Conservation (phyloP, 1,140 invertebrate genomes). For the Zaprionus nigranus region DNA sequence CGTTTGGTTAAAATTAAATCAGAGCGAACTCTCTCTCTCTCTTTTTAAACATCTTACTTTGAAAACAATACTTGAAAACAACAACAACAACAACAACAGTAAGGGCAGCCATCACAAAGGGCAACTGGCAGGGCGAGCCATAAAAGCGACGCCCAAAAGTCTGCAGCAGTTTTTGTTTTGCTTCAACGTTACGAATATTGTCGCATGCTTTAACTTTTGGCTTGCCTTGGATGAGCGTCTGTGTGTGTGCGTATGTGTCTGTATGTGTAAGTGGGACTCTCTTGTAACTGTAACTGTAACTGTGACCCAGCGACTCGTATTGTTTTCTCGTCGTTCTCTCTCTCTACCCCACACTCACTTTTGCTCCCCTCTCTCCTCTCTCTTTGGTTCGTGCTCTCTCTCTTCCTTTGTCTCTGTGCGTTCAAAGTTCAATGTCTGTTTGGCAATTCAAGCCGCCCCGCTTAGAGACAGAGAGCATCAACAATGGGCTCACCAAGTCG, state of each 20-base stretch:
- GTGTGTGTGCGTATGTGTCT: constrained; percentile 1
- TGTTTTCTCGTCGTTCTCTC: constrained; percentile 52
- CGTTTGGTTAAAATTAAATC: constrained; percentile 81
- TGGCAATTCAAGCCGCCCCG: constrained; percentile 59
- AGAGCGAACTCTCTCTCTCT: constrained; percentile 53
- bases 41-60: constrained; percentile 76
- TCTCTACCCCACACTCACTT: not conserved
- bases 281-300: constrained; percentile 31
- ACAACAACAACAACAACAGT: constrained; percentile 33
- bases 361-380: not conserved
- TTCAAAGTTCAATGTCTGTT: constrained; percentile 76
- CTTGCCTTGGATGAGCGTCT: constrained; percentile 24
- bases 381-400: not conserved
- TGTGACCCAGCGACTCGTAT: constrained; percentile 57
- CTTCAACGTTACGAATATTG: constrained; percentile 47
- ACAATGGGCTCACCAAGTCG: constrained; percentile 41
- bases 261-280: constrained; percentile 30
- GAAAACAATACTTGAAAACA: constrained; percentile 77
- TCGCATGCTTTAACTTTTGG: constrained; percentile 73
- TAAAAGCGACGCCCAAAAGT: constrained; percentile 75
- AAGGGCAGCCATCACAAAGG: constrained; percentile 1
- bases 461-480: constrained; percentile 33
- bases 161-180: constrained; percentile 68
- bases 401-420: constrained; percentile 29
- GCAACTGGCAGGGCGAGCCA: constrained; percentile 40